Conservation (phyloP, 2,888 invertebrate genomes). For the Xylota segnis region DNA sequence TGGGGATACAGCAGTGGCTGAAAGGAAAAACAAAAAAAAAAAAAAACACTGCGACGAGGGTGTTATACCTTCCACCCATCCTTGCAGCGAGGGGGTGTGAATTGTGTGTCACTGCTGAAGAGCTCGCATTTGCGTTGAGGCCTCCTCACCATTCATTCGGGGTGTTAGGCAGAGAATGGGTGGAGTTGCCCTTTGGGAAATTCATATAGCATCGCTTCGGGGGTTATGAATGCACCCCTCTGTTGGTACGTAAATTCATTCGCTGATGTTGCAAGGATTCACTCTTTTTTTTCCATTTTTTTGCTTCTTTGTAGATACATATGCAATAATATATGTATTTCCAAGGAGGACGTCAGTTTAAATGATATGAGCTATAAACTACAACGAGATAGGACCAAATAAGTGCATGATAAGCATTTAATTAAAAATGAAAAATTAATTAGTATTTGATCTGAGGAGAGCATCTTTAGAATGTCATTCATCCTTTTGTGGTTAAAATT, state of each 20-base stretch:
- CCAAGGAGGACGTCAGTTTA: constrained; percentile 60
- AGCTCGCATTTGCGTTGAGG: constrained; percentile 69
- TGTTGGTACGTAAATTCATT: constrained; percentile 47
- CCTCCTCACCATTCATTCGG: constrained; percentile 35
- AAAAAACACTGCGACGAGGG: constrained; percentile 27
- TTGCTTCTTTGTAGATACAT: background rate
- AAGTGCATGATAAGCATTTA: constrained; percentile 76
- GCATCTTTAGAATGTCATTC: constrained; percentile 69
- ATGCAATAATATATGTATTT: constrained; percentile 40
- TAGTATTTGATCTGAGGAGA: constrained; percentile 75
- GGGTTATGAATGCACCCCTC: constrained; percentile 53
- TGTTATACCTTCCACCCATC: constrained; percentile 38
- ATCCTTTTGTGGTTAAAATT: constrained; percentile 74
- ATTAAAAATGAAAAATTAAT: constrained; percentile 77
- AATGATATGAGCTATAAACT: constrained; percentile 70
- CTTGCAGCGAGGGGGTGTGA: constrained; percentile 40
- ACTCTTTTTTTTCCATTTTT: background rate
- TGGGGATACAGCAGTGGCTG: constrained; percentile 37
- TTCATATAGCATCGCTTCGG: constrained; percentile 58
- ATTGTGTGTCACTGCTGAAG: constrained; percentile 66
- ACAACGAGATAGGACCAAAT: constrained; percentile 71
- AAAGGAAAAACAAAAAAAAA: background rate
- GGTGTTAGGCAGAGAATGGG: constrained; percentile 53
- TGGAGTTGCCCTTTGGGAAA: constrained; percentile 74
- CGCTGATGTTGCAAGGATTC: constrained; percentile 64